Evolutionary conservation across 2,113 vertebrate species (phyloP), one percentile per base, ranked within the genome.

Genomic region (Tupaia chinensis): DNA sequence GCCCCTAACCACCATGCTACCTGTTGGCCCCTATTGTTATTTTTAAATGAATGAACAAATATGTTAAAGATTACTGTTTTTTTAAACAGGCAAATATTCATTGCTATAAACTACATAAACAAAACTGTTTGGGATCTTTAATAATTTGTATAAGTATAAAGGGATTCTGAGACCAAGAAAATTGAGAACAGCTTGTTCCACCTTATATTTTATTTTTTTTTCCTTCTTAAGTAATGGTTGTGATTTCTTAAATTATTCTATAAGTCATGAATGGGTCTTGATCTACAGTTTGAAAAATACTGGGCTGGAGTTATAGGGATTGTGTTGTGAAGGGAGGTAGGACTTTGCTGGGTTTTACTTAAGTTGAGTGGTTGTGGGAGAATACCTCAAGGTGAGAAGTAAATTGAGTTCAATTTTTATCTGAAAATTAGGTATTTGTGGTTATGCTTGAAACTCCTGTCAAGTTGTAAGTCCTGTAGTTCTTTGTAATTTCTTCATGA

Each of bases 71-170:
- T 77, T 85, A 32, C 5, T 44, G 17, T 6, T 87, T 90, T 72
- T 87, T 90, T 8, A 82, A 34, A 34, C 74, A 91, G 91, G 34
- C 54, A 96, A 83, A 91, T 95, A 83, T 20, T 27, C 66, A 15
- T 78, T 70, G 17, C 72, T 91, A n/a, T 13, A 87, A 95, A 22
- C 10, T 77, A 80, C 25, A 72, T 60, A 93, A 93, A 34, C 56
- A 66, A 76, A 93, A 68, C 81, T 66, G 58, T 87, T 53, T 72
- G 63, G 63, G 12, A 29, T 63, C n/a, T 86, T 89, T 65, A 61
- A 29, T 69, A 72, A 82, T 93, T 90, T 93, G 81, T 89, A 81
- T 61, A 60, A 66, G 1, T 74, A 11, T 34, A 76, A 94, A 56
- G 53, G 4, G 5, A 56, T 69, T 92, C 34, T 32, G 53, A 89